A percentile compares a stretch with the other conserved stretches of the same genome.
phyloP scores from a whole-genome alignment of 2,888 invertebrate genomes.

The Calephelis perditalis region DNA sequence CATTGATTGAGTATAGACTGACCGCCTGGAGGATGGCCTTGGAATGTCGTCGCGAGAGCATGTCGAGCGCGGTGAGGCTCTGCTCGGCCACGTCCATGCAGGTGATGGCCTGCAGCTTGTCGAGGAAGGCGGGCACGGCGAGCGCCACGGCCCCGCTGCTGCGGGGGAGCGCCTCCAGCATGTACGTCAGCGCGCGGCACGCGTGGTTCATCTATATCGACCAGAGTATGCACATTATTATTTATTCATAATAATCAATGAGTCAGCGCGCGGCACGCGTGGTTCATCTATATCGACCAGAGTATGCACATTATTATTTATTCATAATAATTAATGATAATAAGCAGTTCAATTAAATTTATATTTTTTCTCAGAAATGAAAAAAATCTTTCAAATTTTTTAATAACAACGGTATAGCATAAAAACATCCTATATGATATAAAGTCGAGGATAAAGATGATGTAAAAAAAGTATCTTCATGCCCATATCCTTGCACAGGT shows the following conservation, averaged over 20 bases:
- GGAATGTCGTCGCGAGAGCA: conserved; percentile 96
- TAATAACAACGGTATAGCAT: too few relatives aligned
- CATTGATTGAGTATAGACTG: conserved; percentile 41
- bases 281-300: conserved; percentile 87
- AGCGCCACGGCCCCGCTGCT: conserved; percentile 97
- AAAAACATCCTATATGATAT: too few relatives aligned
- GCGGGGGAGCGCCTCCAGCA: conserved; percentile 98
- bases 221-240: too few relatives aligned
- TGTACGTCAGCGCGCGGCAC: conserved; percentile 97
- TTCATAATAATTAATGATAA: too few relatives aligned
- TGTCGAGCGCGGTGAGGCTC: conserved; percentile 97
- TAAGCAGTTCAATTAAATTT: too few relatives aligned
- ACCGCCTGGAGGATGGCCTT: conserved; percentile 97
- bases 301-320: too few relatives aligned
- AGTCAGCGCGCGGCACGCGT: conserved; percentile 98
- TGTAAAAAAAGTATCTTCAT: too few relatives aligned
- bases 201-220: conserved; percentile 94
- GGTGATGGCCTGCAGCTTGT: conserved; percentile 97
- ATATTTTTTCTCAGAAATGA: too few relatives aligned
- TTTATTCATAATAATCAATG: too few relatives aligned
- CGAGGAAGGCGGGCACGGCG: conserved; percentile 97
- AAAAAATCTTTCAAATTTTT: too few relatives aligned
- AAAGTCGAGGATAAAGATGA: too few relatives aligned
- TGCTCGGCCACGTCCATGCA: conserved; percentile 99
- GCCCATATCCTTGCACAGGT: too few relatives aligned